Evolutionary conservation across 2,888 invertebrate genomes (phyloP).

Genomic region (Drosophila rubida): DNA sequence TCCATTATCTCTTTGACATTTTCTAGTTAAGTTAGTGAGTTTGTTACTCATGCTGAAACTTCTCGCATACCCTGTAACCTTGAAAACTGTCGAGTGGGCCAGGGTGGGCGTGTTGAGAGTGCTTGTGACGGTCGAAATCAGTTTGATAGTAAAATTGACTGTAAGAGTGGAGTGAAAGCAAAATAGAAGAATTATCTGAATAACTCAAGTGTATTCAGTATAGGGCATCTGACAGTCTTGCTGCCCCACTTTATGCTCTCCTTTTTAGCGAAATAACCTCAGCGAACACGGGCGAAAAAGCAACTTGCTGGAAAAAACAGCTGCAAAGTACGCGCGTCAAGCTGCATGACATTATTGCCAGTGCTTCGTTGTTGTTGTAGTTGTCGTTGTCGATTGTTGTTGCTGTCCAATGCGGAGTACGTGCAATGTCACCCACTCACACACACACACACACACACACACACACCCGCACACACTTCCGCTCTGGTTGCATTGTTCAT

Average conservation of each 20-base stretch:
- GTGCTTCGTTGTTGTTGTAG: constrained; percentile 31
- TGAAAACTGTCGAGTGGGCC: background rate
- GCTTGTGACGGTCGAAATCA: background rate
- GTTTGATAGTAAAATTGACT: too few species aligned
- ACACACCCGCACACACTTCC: constrained; percentile 61
- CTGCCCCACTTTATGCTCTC: background rate
- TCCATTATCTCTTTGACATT: constrained; percentile 75
- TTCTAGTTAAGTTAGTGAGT: constrained; percentile 67
- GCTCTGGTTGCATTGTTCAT: constrained; percentile 77
- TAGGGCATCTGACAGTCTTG: constrained; percentile 2
- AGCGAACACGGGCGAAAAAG: constrained; percentile 30
- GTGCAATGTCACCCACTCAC: constrained; percentile 65
- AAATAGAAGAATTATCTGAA: background rate
- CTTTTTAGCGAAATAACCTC: constrained; percentile 36
- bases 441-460: constrained; percentile 33
- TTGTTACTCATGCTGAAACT: constrained; percentile 48
- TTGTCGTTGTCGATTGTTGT: constrained; percentile 31
- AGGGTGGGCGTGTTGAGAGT: background rate
- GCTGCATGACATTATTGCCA: constrained; percentile 76
- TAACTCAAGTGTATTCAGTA: background rate
- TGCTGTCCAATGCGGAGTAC: constrained; percentile 51
- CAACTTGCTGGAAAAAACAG: constrained; percentile 32
- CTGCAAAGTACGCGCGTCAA: constrained; percentile 57
- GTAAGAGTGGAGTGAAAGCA: too few species aligned
- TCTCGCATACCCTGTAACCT: constrained; percentile 25